These are phyloP conservation scores for Drosophila pullipes DNA, from an alignment of 2,888 invertebrate genomes.

Conservation along the genomic window DNA sequence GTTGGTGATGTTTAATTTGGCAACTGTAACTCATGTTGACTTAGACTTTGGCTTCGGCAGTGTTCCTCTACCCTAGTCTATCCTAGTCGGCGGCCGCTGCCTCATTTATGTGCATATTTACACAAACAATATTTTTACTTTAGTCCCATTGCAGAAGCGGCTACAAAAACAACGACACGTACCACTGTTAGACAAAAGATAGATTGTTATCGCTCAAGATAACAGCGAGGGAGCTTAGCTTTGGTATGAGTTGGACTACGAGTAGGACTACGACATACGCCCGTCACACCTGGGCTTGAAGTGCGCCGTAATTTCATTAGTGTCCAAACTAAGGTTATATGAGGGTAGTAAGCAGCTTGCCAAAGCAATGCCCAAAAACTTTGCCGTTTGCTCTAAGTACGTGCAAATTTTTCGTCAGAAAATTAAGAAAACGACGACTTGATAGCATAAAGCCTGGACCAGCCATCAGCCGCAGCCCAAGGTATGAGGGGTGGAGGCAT, in stretches of 20 bases:
- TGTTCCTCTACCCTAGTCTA: not conserved
- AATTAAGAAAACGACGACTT: constrained; percentile 64
- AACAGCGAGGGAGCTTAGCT: constrained; percentile 57
- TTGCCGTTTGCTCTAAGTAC: constrained; percentile 66
- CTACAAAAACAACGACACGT: constrained; percentile 43
- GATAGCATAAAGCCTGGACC: constrained; percentile 8
- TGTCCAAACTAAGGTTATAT: constrained; percentile 61
- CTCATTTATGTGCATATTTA: constrained; percentile 52
- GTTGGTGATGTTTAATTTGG: constrained; percentile 82
- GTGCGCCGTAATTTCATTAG: constrained; percentile 74
- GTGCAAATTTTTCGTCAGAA: constrained; percentile 72
- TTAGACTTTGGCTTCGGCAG: constrained; percentile 60
- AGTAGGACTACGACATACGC: not conserved
- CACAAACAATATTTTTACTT: constrained; percentile 53
- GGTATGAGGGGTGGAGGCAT: not conserved
- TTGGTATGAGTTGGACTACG: constrained; percentile 11
- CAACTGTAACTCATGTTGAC: constrained; percentile 76
- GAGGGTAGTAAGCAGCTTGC: constrained; percentile 37
- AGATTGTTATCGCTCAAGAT: constrained; percentile 85
- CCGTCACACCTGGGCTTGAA: constrained; percentile 23
- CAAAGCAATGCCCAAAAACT: constrained; percentile 52
- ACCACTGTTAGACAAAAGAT: constrained; percentile 77
- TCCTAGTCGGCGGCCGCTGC: constrained; percentile 16
- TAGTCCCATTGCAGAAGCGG: constrained; percentile 31
- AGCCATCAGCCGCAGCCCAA: constrained; percentile 8